Evolutionary conservation across 2,888 invertebrate genomes (phyloP).

Genomic region (Pristionchus entomophagus): DNA sequence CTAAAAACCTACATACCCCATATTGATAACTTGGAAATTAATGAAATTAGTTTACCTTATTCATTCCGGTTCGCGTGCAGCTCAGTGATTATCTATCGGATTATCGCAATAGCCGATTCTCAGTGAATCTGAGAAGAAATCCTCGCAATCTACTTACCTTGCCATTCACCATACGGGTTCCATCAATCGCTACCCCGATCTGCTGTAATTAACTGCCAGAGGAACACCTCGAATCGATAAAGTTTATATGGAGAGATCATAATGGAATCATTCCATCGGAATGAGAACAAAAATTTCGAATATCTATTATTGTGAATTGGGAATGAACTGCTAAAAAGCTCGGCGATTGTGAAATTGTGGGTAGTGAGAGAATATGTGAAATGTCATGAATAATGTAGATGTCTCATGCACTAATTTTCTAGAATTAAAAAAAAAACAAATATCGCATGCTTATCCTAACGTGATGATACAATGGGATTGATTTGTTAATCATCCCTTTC

Average conservation of each 20-base stretch:
- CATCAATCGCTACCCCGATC: background rate
- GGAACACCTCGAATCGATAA: too few relatives aligned
- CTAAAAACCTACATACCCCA: background rate
- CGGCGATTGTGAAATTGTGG: background rate
- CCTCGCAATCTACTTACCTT: background rate
- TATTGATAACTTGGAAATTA: background rate
- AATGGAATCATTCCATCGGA: conserved; percentile 20
- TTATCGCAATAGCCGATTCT: background rate
- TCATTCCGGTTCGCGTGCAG: background rate
- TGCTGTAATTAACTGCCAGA: background rate
- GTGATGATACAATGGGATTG: background rate
- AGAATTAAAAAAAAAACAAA: background rate
- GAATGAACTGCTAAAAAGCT: conserved; percentile 1
- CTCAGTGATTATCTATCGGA: background rate
- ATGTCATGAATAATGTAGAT: background rate
- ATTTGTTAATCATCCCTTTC: background rate
- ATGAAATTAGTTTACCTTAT: background rate
- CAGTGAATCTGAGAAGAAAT: background rate
- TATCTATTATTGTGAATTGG: background rate
- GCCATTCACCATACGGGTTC: background rate
- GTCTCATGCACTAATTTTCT: background rate
- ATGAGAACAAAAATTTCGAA: too few relatives aligned
- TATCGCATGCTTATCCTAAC: background rate
- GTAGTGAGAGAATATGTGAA: background rate
- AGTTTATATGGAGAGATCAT: background rate